These are phyloP conservation scores for Spinus olivaceus DNA, from an alignment of 2,797 vertebrate species.

Conservation along the genomic window DNA sequence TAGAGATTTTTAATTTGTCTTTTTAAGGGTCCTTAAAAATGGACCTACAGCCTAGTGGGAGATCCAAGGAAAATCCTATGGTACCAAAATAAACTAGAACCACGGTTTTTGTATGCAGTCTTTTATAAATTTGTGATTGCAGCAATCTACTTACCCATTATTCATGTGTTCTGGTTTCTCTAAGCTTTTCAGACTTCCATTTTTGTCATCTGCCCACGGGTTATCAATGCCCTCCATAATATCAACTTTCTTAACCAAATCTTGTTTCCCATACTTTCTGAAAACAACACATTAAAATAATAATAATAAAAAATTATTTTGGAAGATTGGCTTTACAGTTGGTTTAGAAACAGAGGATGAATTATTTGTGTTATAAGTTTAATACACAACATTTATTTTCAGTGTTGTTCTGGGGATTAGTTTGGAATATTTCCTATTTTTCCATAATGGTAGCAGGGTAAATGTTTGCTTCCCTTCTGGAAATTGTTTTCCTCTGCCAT, in stretches of 20 bases:
- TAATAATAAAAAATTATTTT: not conserved
- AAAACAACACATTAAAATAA: not conserved
- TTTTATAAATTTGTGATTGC: not conserved
- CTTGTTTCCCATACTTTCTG: not conserved
- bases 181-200: not conserved
- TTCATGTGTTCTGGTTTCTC: not conserved
- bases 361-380: not conserved
- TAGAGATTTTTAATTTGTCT: not conserved
- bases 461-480: not conserved
- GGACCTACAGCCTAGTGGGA: not conserved
- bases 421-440: not conserved
- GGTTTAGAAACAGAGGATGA: not conserved
- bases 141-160: not conserved
- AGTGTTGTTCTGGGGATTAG: not conserved
- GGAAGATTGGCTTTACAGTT: not conserved
- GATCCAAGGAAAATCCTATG: not conserved
- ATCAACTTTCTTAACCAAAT: not conserved
- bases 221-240: not conserved
- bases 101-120: accelerated
- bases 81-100: not conserved
- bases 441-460: not conserved
- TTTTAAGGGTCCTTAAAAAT: not conserved
- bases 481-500: not conserved
- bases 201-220: not conserved
- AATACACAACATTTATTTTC: not conserved